A percentile compares a stretch with the other conserved stretches of the same genome.
These are phyloP conservation scores for Siniperca obscura DNA, from an alignment of 2,797 vertebrate genomes.

Conservation along the genomic window DNA sequence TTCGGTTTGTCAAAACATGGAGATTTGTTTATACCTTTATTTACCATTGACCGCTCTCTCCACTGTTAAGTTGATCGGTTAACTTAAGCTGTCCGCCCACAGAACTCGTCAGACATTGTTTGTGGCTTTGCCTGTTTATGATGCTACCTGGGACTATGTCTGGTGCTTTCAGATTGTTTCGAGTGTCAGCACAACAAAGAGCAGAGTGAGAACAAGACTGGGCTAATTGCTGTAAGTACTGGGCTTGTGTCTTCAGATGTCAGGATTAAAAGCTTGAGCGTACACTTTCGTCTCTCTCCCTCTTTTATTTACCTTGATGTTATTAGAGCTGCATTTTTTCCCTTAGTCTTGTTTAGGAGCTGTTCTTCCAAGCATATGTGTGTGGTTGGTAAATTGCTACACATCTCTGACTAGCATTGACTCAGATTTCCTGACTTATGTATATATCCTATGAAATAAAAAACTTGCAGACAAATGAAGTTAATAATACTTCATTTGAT, in stretches of 20 bases:
- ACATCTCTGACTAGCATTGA: slow-evolving; percentile 10
- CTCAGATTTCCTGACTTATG: slow-evolving; percentile 24
- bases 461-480: not conserved
- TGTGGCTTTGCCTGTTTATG: slow-evolving; percentile 38
- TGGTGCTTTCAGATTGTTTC: slow-evolving; percentile 37
- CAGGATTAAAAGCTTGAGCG: slow-evolving; percentile 49
- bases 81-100: slow-evolving; percentile 39
- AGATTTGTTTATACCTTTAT: slow-evolving; percentile 16
- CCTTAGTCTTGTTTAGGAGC: slow-evolving; percentile 10
- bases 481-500: not conserved
- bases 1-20: not conserved
- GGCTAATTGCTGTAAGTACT: slow-evolving; percentile 64
- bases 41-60: not conserved
- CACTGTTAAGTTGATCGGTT: slow-evolving; percentile 12
- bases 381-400: slow-evolving; percentile 37
- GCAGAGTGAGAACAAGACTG: slow-evolving; percentile 36
- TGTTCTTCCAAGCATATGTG: slow-evolving; percentile 6
- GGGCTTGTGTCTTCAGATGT: slow-evolving; percentile 58
- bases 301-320: slow-evolving; percentile 50
- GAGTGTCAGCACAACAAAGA: slow-evolving; percentile 53
- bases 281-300: not conserved
- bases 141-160: slow-evolving; percentile 53
- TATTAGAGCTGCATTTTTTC: slow-evolving; percentile 14
- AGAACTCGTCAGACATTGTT: slow-evolving; percentile 28
- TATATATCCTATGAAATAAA: slow-evolving; percentile 13